These are phyloP conservation scores for Sphaerophoria taeniata DNA, from an alignment of 2,888 invertebrate genomes.

Conservation along the genomic window DNA sequence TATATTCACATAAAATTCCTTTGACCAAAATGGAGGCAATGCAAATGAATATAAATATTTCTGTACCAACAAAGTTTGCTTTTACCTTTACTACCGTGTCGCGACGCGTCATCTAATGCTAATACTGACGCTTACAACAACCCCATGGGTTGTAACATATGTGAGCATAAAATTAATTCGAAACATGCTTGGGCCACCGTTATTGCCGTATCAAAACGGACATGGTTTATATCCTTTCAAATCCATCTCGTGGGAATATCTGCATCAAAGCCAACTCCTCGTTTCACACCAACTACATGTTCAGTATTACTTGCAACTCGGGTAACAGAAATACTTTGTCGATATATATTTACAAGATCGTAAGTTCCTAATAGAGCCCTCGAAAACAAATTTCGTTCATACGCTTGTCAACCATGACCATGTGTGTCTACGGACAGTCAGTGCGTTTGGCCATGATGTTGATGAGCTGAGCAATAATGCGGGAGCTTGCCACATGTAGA, in stretches of 20 bases:
- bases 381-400: too few relatives aligned
- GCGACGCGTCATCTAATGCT: background rate
- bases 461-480: conserved; percentile 15
- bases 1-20: conserved; percentile 29
- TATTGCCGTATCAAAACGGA: conserved; percentile 6
- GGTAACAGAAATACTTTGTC: background rate
- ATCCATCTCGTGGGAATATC: conserved; percentile 37
- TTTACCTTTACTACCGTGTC: background rate
- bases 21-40: conserved; percentile 23
- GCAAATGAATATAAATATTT: conserved; percentile 31
- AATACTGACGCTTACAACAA: background rate
- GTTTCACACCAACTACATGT: too few relatives aligned
- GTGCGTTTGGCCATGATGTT: conserved; percentile 2
- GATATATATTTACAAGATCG: too few relatives aligned
- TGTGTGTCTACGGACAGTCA: too few relatives aligned
- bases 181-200: conserved; percentile 34
- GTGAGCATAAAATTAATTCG: conserved; percentile 55
- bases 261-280: background rate
- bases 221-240: conserved; percentile 37
- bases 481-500: conserved; percentile 41
- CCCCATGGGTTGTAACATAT: background rate
- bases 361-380: too few relatives aligned
- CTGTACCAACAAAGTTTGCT: background rate
- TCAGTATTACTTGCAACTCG: conserved; percentile 4
- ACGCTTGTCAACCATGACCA: too few relatives aligned